A percentile compares a stretch with the other conserved stretches of the same genome.
Conservation (phyloP, 2,113 vertebrate species). For the Telmatochromis sp. region DNA sequence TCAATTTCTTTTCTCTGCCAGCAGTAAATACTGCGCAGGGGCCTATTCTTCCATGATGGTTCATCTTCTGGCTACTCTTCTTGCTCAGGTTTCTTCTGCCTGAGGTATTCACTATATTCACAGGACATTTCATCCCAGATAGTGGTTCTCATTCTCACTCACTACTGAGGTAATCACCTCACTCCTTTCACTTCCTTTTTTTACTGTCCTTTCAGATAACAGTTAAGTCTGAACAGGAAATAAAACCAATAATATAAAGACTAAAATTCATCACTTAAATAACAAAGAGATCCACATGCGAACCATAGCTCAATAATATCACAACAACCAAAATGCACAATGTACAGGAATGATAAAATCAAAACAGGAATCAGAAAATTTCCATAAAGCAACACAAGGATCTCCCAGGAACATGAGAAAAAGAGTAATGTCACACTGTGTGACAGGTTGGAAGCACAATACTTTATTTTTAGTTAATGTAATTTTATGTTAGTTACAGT, state of each 20-base stretch:
- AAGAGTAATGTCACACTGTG: neutral
- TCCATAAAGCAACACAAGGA: neutral
- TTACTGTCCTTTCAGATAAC: neutral
- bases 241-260: neutral
- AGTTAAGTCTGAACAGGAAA: neutral
- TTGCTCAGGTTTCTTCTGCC: neutral
- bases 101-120: neutral
- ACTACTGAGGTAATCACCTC: neutral
- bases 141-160: neutral
- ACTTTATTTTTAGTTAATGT: neutral
- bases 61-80: neutral
- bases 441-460: neutral
- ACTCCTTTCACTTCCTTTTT: neutral
- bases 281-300: neutral
- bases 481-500: neutral
- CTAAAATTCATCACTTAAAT: neutral
- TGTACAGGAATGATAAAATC: neutral
- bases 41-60: neutral
- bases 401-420: neutral
- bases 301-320: neutral
- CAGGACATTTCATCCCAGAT: neutral
- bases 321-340: neutral
- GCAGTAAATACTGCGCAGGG: neutral
- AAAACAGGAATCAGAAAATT: neutral
- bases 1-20: neutral